Evolutionary conservation across 2,888 invertebrate species (phyloP), one percentile per base, ranked within the genome.

Genomic region (Chrysotoxum bicinctum): DNA sequence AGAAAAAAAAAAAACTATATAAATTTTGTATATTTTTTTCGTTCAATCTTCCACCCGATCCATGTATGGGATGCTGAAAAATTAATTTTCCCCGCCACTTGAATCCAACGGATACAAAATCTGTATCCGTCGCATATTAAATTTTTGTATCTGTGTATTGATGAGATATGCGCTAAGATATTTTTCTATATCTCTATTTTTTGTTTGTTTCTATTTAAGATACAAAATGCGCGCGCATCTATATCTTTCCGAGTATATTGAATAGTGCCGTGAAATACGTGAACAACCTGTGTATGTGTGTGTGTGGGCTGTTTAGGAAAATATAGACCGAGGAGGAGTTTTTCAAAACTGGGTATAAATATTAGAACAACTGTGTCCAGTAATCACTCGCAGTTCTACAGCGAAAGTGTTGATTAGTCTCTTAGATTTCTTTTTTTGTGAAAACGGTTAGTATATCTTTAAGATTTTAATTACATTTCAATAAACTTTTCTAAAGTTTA

Each of bases 331-430:
- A 81, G 76, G 81, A 81, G 77, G 72, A 72, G 81, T 76, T 85
- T 81, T 85, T 69, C 76, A 73, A 35, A 70, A 35, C 64, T 70
- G 90, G 90, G 90, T 92, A 92, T 92, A 92, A 92, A 92, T 92
- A 92, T 90, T 91, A 91, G 91, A 90, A 89, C 90, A 90, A 79
- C 88, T 86, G 89, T 89, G 88, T 92, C 91, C 91, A 91, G 92
- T 89, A 90, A 89, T 85, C 92, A 92, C 92, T 92, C 92, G 92
- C 92, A 92, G 91, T 92, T 92, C 92, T 91, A 90, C 89, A 91
- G 92, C 91, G 91, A 92, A 92, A 92, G 92, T 92, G 92, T 91
- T 91, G 91, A 88, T 91, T 89, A 89, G 90, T 89, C 89, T 90
- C 89, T 88, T 89, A 90, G 87, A 89, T 90, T 90, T 89, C 89